phyloP scores from a whole-genome alignment of 2,113 vertebrate genomes.

The Ammodytes dubius region DNA sequence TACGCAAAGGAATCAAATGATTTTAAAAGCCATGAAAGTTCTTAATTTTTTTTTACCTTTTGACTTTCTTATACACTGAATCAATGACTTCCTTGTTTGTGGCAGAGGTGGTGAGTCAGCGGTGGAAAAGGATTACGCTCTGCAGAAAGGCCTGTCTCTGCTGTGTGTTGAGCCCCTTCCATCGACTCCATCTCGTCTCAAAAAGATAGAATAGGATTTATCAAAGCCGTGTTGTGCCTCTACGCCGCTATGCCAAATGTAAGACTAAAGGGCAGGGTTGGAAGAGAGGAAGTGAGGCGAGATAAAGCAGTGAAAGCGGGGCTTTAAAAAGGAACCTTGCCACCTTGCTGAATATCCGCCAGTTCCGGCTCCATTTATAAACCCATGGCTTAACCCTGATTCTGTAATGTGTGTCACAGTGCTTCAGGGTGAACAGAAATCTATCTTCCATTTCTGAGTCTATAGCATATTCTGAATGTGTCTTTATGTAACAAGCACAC shows the following conservation, averaged over 20 bases:
- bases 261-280: slow-evolving; percentile 19
- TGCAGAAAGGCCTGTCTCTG: slow-evolving; percentile 31
- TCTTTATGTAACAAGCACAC: slow-evolving; percentile 32
- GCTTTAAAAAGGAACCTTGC: slow-evolving; percentile 28
- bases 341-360: slow-evolving; percentile 4
- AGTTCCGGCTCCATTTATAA: slow-evolving; percentile 56
- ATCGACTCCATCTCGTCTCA: slow-evolving; percentile 27
- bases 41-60: slow-evolving; percentile 26
- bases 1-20: not conserved
- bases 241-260: slow-evolving; percentile 4
- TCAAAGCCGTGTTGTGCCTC: slow-evolving; percentile 26
- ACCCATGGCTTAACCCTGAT: slow-evolving; percentile 8
- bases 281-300: slow-evolving; percentile 2
- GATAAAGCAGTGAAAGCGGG: not conserved
- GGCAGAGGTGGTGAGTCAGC: slow-evolving; percentile 56
- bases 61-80: slow-evolving; percentile 35
- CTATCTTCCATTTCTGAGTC: slow-evolving; percentile 25
- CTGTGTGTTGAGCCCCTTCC: slow-evolving; percentile 33
- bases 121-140: slow-evolving; percentile 23
- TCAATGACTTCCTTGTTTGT: slow-evolving; percentile 3
- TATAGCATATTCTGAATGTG: slow-evolving; percentile 8
- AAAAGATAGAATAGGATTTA: slow-evolving; percentile 11
- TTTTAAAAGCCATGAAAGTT: slow-evolving; percentile 39
- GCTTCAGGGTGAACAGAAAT: slow-evolving; percentile 40
- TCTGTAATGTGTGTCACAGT: slow-evolving; percentile 47